Evolutionary conservation across 2,113 vertebrate genomes (phyloP).

Genomic region (Heterocephalus glaber): DNA sequence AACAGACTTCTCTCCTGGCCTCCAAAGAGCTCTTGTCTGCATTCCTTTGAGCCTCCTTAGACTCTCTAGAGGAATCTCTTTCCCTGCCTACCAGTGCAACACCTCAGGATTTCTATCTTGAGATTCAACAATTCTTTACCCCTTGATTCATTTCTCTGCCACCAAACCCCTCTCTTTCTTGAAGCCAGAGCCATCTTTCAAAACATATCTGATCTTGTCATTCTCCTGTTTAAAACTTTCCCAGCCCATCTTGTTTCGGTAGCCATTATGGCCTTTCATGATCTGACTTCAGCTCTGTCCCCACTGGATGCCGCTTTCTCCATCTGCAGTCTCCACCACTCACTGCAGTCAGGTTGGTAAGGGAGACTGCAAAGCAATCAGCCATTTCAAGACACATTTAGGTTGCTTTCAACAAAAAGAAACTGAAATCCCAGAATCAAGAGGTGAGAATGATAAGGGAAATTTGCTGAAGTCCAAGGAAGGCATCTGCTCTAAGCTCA

Average conservation of each 20-base stretch:
- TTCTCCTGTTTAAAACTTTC: not conserved
- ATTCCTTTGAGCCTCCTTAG: accelerated
- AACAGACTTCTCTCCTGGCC: not conserved
- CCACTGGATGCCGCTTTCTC: not conserved
- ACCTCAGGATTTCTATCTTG: not conserved
- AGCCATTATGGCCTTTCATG: not conserved
- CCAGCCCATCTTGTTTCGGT: not conserved
- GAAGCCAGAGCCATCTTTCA: not conserved
- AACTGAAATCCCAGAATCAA: not conserved
- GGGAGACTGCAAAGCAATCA: not conserved
- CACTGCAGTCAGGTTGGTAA: not conserved
- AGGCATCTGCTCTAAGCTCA: not conserved
- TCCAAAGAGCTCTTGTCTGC: not conserved
- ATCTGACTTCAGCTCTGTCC: not conserved
- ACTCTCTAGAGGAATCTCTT: accelerated
- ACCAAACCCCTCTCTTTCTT: not conserved
- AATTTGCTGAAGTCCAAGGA: not conserved
- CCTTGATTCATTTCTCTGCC: not conserved
- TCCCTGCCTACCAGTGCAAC: not conserved
- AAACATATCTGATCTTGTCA: accelerated
- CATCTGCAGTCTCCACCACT: too few species aligned
- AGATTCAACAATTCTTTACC: not conserved
- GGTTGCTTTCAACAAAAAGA: not conserved
- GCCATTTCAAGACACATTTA: not conserved
- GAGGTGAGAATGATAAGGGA: not conserved